Conservation (phyloP, 2,113 vertebrate species). For the Sitta europaea region DNA sequence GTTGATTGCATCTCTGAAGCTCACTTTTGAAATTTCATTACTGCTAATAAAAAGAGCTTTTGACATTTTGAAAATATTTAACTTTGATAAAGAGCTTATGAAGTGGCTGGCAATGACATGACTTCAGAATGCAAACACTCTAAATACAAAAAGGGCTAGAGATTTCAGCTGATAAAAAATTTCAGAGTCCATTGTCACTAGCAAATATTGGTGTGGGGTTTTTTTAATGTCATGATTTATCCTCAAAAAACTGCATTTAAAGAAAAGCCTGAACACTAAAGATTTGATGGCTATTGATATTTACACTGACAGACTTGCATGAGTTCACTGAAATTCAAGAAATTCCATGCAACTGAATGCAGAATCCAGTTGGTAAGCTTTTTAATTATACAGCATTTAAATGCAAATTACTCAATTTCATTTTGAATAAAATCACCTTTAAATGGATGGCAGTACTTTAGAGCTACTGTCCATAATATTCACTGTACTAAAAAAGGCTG, state of each 20-base stretch:
- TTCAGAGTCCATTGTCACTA: neutral
- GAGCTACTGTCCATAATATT: neutral
- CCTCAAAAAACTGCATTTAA: neutral
- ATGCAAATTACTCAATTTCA: slow-evolving; percentile 5
- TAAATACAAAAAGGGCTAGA: neutral
- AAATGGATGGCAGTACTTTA: neutral
- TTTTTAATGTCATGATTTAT: neutral
- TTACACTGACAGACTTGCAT: neutral
- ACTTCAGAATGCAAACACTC: neutral
- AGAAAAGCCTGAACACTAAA: neutral
- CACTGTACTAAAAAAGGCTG: neutral
- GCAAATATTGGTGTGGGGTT: neutral
- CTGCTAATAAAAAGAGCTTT: neutral
- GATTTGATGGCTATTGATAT: neutral
- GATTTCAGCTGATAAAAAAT: neutral
- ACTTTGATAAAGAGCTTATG: neutral
- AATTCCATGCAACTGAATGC: neutral
- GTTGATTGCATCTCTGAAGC: neutral
- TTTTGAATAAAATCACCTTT: neutral
- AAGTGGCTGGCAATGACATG: neutral
- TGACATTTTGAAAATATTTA: neutral
- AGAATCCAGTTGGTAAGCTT: neutral
- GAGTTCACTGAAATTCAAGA: neutral
- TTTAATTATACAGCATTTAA: neutral
- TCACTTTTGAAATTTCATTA: neutral